These are phyloP conservation scores for Scaptomyza graminum DNA, from an alignment of 1,140 invertebrate genomes.

Conservation along the genomic window DNA sequence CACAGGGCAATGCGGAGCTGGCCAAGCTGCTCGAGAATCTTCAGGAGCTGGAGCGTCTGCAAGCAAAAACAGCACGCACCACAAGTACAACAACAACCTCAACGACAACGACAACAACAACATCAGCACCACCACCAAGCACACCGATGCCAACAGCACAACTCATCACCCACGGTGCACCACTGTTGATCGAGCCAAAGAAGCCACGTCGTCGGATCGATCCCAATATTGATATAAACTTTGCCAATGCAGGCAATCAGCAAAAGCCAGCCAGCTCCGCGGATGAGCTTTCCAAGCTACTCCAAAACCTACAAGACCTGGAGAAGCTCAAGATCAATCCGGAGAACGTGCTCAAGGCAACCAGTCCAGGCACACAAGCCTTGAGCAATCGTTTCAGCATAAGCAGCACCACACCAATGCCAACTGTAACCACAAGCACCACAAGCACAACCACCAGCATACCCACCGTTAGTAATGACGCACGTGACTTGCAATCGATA, in stretches of 20 bases:
- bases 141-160: conserved; percentile 42
- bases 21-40: conserved; percentile 74
- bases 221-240: conserved; percentile 78
- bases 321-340: conserved; percentile 74
- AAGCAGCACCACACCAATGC: conserved; percentile 2
- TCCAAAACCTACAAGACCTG: conserved; percentile 76
- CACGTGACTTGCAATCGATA: conserved; percentile 45
- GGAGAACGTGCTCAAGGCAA: conserved; percentile 64
- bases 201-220: conserved; percentile 74
- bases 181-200: conserved; percentile 72
- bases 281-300: conserved; percentile 71
- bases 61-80: conserved; percentile 64
- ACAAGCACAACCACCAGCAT: conserved; percentile 14
- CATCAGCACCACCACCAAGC: conserved; percentile 20
- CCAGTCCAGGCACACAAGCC: conserved; percentile 20
- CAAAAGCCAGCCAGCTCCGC: conserved; percentile 36
- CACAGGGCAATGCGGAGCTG: conserved; percentile 53
- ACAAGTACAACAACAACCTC: conserved; percentile 19
- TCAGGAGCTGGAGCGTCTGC: conserved; percentile 81
- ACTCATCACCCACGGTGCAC: conserved; percentile 75
- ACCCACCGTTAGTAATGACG: conserved; percentile 31
- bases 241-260: conserved; percentile 65
- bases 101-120: conserved; percentile 31
- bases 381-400: conserved; percentile 62
- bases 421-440: conserved; percentile 5